phyloP scores from a whole-genome alignment of 2,113 vertebrate genomes.

The Prolemur simus region DNA sequence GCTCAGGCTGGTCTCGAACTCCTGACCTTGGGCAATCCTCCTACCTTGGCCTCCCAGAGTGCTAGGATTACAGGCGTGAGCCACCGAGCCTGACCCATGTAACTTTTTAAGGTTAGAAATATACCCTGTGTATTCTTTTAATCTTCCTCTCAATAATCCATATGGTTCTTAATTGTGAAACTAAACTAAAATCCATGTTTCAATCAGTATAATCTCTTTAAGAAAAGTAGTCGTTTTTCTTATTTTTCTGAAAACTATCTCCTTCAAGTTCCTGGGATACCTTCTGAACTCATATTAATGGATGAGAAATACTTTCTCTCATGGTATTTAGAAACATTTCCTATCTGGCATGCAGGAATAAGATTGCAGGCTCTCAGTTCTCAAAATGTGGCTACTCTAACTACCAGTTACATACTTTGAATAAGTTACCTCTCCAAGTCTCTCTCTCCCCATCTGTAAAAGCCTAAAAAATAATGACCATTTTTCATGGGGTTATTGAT shows the following conservation, averaged over 20 bases:
- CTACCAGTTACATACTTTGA: background rate
- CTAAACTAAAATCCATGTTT: background rate
- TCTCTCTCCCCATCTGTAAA: background rate
- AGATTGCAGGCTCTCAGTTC: background rate
- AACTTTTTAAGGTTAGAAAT: slow-evolving; percentile 34
- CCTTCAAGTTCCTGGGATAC: background rate
- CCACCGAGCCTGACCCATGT: background rate
- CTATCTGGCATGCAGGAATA: background rate
- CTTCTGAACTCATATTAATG: slow-evolving; percentile 27
- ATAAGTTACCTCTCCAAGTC: background rate
- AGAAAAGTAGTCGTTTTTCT: slow-evolving; percentile 20
- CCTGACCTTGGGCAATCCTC: too few relatives aligned
- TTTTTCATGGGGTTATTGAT: background rate
- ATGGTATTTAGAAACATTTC: slow-evolving; percentile 7
- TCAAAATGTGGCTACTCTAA: background rate
- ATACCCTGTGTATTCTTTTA: background rate
- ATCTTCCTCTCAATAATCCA: background rate
- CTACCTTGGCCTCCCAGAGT: too few relatives aligned
- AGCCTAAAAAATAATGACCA: background rate
- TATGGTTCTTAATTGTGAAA: background rate
- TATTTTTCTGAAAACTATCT: slow-evolving; percentile 12
- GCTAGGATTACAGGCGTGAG: too few relatives aligned
- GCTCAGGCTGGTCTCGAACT: too few relatives aligned
- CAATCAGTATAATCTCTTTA: background rate
- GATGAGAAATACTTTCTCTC: background rate